Conservation (phyloP, 2,797 vertebrate genomes). For the Taenioides sp. region DNA sequence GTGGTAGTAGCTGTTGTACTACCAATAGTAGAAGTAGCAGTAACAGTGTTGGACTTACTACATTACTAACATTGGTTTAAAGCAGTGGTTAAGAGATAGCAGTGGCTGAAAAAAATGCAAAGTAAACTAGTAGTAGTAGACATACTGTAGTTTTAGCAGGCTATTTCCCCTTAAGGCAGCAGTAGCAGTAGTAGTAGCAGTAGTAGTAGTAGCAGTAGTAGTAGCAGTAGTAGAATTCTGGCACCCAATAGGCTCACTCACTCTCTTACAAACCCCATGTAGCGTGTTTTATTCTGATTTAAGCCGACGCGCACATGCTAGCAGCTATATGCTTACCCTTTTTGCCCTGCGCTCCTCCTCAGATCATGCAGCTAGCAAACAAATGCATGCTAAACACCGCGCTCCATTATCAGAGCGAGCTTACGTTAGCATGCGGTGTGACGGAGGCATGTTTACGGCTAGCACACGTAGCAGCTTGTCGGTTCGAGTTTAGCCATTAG, state of each 20-base stretch:
- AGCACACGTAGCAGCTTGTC: slow-evolving; percentile 41
- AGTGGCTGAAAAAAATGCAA: too few relatives aligned
- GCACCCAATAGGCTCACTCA: neutral
- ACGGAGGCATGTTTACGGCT: slow-evolving; percentile 35
- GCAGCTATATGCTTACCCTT: slow-evolving; percentile 60
- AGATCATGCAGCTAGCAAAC: slow-evolving; percentile 51
- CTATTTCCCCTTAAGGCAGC: too few relatives aligned
- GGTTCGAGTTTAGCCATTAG: slow-evolving; percentile 30
- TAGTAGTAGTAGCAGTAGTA: too few relatives aligned
- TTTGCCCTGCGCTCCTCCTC: slow-evolving; percentile 52
- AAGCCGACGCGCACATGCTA: slow-evolving; percentile 60
- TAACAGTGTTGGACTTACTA: too few relatives aligned
- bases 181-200: too few relatives aligned
- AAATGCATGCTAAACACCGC: slow-evolving; percentile 47
- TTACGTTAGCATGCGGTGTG: slow-evolving; percentile 26
- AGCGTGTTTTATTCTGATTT: slow-evolving; percentile 49
- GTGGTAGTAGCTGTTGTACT: too few relatives aligned
- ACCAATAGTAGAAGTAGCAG: too few relatives aligned
- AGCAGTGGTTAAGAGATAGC: too few relatives aligned
- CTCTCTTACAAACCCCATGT: slow-evolving; percentile 1
- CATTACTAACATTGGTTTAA: too few relatives aligned
- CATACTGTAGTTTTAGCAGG: too few relatives aligned
- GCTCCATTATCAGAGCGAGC: slow-evolving; percentile 35
- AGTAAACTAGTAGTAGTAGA: too few relatives aligned
- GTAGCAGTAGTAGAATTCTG: neutral